Percentiles rank a stretch among this genome's conserved stretches.
Conservation (phyloP, 2,888 invertebrate genomes). For the Furcula furcula region DNA sequence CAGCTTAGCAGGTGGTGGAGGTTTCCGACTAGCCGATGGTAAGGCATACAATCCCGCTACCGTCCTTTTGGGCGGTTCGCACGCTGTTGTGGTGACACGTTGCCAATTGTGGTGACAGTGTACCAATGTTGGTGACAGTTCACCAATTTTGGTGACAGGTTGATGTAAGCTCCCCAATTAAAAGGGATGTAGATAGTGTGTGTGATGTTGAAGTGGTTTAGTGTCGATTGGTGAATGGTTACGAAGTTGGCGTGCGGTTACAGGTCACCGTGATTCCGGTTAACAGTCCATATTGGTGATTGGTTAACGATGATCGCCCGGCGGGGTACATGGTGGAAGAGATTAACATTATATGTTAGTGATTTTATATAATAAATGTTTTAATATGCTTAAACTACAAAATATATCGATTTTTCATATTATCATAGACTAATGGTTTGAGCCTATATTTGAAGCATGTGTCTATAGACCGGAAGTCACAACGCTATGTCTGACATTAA, state of each 20-base stretch:
- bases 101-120: constrained; percentile 10
- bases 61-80: constrained; percentile 60
- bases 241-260: constrained; percentile 5
- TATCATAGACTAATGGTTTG: too few relatives aligned
- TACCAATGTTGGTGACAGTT: constrained; percentile 6
- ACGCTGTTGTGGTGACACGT: constrained; percentile 38
- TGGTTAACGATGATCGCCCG: constrained; percentile 11
- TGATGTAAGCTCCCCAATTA: not conserved
- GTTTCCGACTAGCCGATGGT: constrained; percentile 60
- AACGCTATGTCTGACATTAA: too few relatives aligned
- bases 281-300: constrained; percentile 7
- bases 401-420: too few relatives aligned
- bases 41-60: constrained; percentile 60
- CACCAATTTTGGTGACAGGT: not conserved
- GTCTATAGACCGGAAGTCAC: too few relatives aligned
- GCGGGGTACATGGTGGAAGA: constrained; percentile 6
- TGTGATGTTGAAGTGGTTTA: constrained; percentile 7
- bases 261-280: constrained; percentile 4
- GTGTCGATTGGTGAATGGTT: constrained; percentile 9
- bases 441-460: too few relatives aligned
- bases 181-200: not conserved
- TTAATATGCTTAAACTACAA: not conserved
- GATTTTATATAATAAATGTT: not conserved
- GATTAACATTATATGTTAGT: constrained; percentile 4
- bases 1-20: constrained; percentile 66